Evolutionary conservation across 2,113 vertebrate species (phyloP).

Genomic region (Accipiter cooperii): DNA sequence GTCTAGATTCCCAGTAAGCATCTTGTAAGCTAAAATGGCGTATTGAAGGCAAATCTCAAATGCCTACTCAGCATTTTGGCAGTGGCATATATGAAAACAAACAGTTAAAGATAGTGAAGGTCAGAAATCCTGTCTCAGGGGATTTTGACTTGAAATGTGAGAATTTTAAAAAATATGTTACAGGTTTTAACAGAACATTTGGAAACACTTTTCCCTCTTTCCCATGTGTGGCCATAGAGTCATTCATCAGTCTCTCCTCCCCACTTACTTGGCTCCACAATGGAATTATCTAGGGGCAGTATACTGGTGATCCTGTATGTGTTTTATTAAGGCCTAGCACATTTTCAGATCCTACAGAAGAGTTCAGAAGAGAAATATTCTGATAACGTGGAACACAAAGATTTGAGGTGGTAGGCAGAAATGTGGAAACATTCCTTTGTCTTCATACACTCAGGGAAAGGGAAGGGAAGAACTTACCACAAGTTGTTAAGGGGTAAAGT

Average conservation of each 20-base stretch:
- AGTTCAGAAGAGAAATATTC: background rate
- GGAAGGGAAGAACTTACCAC: background rate
- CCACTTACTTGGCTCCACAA: background rate
- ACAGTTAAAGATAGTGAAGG: background rate
- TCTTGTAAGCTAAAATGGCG: background rate
- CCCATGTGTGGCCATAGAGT: background rate
- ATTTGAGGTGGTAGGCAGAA: background rate
- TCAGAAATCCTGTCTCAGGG: background rate
- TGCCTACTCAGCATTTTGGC: background rate
- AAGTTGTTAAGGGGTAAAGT: background rate
- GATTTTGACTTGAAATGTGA: constrained; percentile 27
- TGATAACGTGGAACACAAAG: background rate
- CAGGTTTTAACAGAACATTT: constrained; percentile 9
- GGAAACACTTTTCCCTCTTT: constrained; percentile 28
- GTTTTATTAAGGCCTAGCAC: background rate
- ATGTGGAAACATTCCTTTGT: background rate
- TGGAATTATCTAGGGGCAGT: background rate
- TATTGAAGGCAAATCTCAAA: background rate
- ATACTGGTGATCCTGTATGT: background rate
- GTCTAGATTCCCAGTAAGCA: background rate
- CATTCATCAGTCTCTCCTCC: background rate
- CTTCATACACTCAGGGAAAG: background rate
- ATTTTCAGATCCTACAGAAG: background rate
- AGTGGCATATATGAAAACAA: background rate
- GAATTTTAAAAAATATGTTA: background rate